These are phyloP conservation scores for Lasioglossum morio DNA, from an alignment of 2,888 invertebrate species.

Conservation along the genomic window DNA sequence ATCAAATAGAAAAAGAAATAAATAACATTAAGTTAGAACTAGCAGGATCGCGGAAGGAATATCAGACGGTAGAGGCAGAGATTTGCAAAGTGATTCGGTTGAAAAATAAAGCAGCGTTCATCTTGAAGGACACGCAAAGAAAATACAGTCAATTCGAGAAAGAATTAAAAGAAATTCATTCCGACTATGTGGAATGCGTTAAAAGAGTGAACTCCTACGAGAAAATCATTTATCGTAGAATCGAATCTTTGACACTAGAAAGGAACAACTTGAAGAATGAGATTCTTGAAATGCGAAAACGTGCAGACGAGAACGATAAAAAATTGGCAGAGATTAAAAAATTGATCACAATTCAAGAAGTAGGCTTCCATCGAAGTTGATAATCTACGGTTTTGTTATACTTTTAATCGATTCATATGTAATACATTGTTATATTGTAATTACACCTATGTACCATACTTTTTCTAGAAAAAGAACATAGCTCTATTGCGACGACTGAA, in stretches of 20 bases:
- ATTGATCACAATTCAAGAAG: slow-evolving; percentile 56
- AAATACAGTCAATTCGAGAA: slow-evolving; percentile 32
- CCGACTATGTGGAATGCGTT: slow-evolving; percentile 41
- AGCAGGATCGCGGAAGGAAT: slow-evolving; percentile 36
- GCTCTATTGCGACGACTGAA: slow-evolving; percentile 48
- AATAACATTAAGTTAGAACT: slow-evolving; percentile 39
- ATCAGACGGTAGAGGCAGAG: slow-evolving; percentile 45
- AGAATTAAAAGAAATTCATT: slow-evolving; percentile 58
- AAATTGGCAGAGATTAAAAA: slow-evolving; percentile 41
- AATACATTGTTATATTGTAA: slow-evolving; percentile 7
- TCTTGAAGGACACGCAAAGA: slow-evolving; percentile 49
- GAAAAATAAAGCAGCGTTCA: slow-evolving; percentile 55
- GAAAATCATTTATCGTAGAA: slow-evolving; percentile 20
- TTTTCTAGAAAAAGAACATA: slow-evolving; percentile 64
- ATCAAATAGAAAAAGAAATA: slow-evolving; percentile 31
- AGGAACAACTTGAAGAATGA: slow-evolving; percentile 43
- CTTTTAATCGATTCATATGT: neutral
- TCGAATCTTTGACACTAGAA: slow-evolving; percentile 27
- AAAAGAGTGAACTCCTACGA: neutral
- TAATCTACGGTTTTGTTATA: neutral
- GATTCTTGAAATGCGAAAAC: slow-evolving; percentile 20
- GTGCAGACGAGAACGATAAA: slow-evolving; percentile 39
- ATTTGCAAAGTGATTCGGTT: slow-evolving; percentile 41
- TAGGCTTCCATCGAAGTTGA: slow-evolving; percentile 6
- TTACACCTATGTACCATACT: neutral